Evolutionary conservation across 2,113 vertebrate species (phyloP).

Genomic region (Dromaius novaehollandiae): DNA sequence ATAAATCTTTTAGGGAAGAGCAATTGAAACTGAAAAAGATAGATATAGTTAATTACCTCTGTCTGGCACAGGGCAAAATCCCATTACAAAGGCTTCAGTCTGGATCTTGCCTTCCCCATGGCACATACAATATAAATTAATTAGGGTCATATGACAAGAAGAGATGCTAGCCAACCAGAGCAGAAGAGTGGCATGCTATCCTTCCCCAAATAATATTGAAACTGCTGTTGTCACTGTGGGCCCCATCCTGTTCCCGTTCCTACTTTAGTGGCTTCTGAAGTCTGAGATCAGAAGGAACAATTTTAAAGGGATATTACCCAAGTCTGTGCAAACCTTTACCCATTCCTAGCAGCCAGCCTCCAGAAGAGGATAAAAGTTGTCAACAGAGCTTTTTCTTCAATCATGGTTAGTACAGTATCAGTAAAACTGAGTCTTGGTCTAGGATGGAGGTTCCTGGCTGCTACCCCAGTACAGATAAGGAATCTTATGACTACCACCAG

Average conservation of each 20-base stretch:
- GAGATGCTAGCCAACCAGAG: constrained; percentile 11
- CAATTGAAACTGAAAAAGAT: constrained; percentile 55
- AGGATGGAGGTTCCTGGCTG: background rate
- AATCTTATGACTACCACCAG: background rate
- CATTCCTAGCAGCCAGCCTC: background rate
- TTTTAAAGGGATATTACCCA: background rate
- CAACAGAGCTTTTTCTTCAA: background rate
- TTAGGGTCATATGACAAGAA: constrained; percentile 16
- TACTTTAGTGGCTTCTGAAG: background rate
- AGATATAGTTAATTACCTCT: constrained; percentile 63
- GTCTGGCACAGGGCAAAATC: constrained; percentile 41
- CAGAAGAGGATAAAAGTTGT: background rate
- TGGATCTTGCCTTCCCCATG: constrained; percentile 44
- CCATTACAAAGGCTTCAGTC: constrained; percentile 46
- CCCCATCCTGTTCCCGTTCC: background rate
- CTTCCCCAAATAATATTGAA: background rate
- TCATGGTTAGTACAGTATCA: background rate
- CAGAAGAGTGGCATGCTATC: background rate
- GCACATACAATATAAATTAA: constrained; percentile 27
- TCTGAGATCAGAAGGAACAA: background rate
- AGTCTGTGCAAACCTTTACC: background rate
- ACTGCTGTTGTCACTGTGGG: background rate
- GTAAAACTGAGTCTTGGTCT: background rate
- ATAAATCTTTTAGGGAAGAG: constrained; percentile 49
- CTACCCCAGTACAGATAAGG: background rate